phyloP scores from a whole-genome alignment of 1,140 invertebrate species.

The Pseudomyrmex dendroicus region DNA sequence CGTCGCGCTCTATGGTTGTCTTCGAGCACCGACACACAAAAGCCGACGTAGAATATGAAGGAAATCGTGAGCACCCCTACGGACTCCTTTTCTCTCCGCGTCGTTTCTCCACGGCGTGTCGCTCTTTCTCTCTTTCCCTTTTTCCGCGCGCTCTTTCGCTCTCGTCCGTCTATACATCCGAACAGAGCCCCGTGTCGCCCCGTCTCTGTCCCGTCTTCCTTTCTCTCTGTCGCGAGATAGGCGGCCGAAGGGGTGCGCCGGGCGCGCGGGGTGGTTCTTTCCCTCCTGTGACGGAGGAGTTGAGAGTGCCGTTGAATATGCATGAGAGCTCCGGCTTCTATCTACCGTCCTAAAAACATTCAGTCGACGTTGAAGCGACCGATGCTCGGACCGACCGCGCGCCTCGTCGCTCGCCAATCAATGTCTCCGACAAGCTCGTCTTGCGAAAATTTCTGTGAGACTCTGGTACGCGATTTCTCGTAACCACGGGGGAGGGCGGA shows the following conservation, averaged over 20 bases:
- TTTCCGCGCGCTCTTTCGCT: conserved; percentile 53
- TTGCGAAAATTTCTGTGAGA: conserved; percentile 61
- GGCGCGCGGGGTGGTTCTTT: conserved; percentile 82
- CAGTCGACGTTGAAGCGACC: conserved; percentile 71
- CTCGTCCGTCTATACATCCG: conserved; percentile 55
- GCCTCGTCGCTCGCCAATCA: conserved; percentile 81
- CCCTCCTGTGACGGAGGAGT: conserved; percentile 86
- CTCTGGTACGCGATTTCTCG: conserved; percentile 29
- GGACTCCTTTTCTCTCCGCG: conserved; percentile 39
- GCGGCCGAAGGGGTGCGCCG: conserved; percentile 66
- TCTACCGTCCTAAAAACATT: conserved; percentile 85
- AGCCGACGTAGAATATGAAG: conserved; percentile 71
- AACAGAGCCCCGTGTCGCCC: conserved; percentile 48
- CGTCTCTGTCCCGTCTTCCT: conserved; percentile 63
- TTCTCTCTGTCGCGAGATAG: conserved; percentile 68
- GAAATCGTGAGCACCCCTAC: conserved; percentile 75
- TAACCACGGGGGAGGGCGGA: conserved; percentile 12
- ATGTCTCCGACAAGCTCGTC: conserved; percentile 77
- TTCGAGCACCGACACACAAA: conserved; percentile 65
- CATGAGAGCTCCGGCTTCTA: conserved; percentile 83
- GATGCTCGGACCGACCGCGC: conserved; percentile 68
- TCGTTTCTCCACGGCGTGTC: conserved; percentile 23
- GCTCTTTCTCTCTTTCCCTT: conserved; percentile 32
- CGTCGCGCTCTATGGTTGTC: conserved; percentile 60
- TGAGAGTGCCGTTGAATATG: conserved; percentile 86